Evolutionary conservation across 2,113 vertebrate species (phyloP), one percentile per base, ranked within the genome.

Genomic region (Calyptommatus sinebrachiatus): DNA sequence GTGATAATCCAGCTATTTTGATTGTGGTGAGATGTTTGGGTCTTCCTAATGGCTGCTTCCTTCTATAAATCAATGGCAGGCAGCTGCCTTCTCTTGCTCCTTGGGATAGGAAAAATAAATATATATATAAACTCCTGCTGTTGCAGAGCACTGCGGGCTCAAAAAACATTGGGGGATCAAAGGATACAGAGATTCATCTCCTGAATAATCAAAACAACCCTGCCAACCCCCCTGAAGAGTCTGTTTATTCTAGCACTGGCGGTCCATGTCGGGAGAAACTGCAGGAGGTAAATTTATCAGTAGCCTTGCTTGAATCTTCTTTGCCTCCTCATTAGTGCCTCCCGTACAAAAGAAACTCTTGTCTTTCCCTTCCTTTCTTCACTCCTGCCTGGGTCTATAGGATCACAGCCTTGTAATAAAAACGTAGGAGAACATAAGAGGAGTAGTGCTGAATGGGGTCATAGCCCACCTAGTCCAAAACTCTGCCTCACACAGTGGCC

Each of bases 231-330:
- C 76, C 31, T 24, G 73, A 73, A 67, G 82, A 77, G 20, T 90
- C 88, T 95, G 91, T 95, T 96, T 94, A 71, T 93, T 93, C 93
- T 93, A 91, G 87, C 91, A 86, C 81, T 81, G 90, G 89, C 90
- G 85, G 79, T 74, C 81, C 86, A 70, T 90, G 87, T 90, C 90
- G 60, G 28, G 87, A 68, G 81, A 81, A 80, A 82, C 57, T 0
- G 48, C 57, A 8, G 87, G 85, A 85, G 83, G 82, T 84, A 69
- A 85, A 86, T 82, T 85, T 84, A 87, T 88, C 83, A 73, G 81
- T 50, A n/a, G 11, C 83, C 87, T 89, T 67, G 1, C 87, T 87
- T 91, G 77, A 85, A 79, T 85, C 68, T 2, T 6, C 68, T 78
- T 84, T 78, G 84, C 84, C 82, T 88, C 0, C 0, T 79, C 82